Percentiles rank a stretch among this genome's conserved stretches.
Conservation (phyloP, 1,140 invertebrate species). For the Apis cerana region DNA sequence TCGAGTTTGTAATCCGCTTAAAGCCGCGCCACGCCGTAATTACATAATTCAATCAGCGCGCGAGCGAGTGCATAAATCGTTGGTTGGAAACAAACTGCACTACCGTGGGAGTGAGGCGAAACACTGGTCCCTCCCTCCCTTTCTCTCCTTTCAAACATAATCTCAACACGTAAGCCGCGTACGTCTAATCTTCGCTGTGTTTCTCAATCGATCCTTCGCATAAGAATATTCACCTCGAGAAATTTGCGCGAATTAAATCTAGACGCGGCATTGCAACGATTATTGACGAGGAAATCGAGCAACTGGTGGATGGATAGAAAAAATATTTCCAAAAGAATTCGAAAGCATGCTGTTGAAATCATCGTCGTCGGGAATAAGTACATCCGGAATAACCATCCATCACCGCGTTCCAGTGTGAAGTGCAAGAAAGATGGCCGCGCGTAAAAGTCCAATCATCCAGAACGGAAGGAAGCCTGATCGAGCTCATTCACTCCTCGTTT, state of each 20-base stretch:
- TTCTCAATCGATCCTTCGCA: constrained; percentile 32
- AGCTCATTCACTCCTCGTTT: constrained; percentile 45
- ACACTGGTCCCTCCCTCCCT: neutral
- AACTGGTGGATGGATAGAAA: too few relatives aligned
- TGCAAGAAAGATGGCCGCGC: neutral
- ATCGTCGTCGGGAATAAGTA: neutral
- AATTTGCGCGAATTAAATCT: too few relatives aligned
- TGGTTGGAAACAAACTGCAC: constrained; percentile 24
- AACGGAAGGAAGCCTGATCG: constrained; percentile 33
- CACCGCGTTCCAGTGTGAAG: neutral
- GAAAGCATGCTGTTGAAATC: too few relatives aligned
- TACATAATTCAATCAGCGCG: constrained; percentile 50
- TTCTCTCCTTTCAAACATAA: neutral
- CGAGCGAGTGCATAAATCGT: constrained; percentile 21
- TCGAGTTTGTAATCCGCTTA: constrained; percentile 19
- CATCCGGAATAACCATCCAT: neutral
- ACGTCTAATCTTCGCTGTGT: constrained; percentile 32
- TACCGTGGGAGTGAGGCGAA: constrained; percentile 39
- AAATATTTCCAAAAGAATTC: too few relatives aligned
- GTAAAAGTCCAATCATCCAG: constrained; percentile 19
- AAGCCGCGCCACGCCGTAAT: constrained; percentile 19
- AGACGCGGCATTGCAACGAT: too few relatives aligned
- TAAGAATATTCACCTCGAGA: neutral
- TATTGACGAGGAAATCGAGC: too few relatives aligned
- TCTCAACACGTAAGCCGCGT: constrained; percentile 44